These are phyloP conservation scores for Pseudomugil tenellus DNA, from an alignment of 2,797 vertebrate genomes.

Conservation along the genomic window DNA sequence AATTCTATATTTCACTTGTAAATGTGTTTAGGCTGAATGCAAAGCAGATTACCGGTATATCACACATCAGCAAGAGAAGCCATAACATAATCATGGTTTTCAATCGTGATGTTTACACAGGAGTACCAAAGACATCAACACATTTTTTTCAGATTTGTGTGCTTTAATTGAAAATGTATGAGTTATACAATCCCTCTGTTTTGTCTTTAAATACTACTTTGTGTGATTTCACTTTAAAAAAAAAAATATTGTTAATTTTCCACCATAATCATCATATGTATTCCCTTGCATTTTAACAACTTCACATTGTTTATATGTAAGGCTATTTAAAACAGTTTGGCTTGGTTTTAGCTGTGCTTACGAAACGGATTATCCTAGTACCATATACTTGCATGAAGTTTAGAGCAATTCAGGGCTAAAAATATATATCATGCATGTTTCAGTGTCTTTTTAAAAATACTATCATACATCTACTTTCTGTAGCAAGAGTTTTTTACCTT, in stretches of 20 bases:
- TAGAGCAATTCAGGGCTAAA: constrained; percentile 3
- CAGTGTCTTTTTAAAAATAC: background rate
- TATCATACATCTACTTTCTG: constrained; percentile 1
- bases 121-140: background rate
- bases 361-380: background rate
- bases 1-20: constrained; percentile 14
- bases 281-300: constrained; percentile 19
- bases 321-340: background rate
- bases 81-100: background rate
- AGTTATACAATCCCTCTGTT: constrained; percentile 32
- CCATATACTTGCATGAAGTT: background rate
- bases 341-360: background rate
- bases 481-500: constrained; percentile 12
- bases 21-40: constrained; percentile 17
- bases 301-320: constrained; percentile 16
- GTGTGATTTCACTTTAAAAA: constrained; percentile 33
- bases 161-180: constrained; percentile 41
- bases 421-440: background rate
- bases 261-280: constrained; percentile 5
- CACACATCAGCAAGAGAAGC: background rate
- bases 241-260: background rate
- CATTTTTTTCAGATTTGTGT: constrained; percentile 24
- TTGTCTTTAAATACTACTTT: constrained; percentile 43
- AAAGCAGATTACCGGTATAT: background rate
- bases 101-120: constrained; percentile 14